Evolutionary conservation across 2,797 vertebrate species (phyloP), one percentile per base, ranked within the genome.

Genomic region (Naso thynnoides): DNA sequence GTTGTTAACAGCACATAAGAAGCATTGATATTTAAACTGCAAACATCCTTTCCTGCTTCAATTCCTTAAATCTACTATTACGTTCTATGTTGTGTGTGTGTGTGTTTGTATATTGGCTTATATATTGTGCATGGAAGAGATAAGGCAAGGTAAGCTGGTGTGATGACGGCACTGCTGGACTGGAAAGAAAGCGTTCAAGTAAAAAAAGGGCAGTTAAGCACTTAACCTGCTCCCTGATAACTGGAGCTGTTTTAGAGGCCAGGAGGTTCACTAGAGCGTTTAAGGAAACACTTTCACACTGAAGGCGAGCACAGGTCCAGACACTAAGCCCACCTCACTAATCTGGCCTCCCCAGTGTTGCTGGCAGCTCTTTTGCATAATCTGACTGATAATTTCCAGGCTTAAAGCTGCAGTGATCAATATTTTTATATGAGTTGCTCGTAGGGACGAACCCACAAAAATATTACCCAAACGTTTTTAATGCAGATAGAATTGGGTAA

Each of bases 201-300:
- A 57, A 61, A 78, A 83, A 33, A 33, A 70, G 64, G 64, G 41
- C 74, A 75, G 57, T 44, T 70, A 61, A 70, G 63, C 69, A 78
- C 70, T 78, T 70, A 70, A 82, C 59, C 81, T 66, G 41, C 59
- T 72, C 21, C 58, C 53, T 71, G 72, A 82, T 72, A 79, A 54
- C 21, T 79, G 54, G 73, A 77, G 59, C 44, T 9, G 62, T 65
- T 18, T 33, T 18, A 27, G 73, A 68, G 63, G 52, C 53, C 66
- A 23, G 55, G 49, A 54, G 64, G 41, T 59, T 42, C 24, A 70
- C 26, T 70, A 29, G 50, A 57, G 53, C 36, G 23, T 55, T 45
- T 29, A 56, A 63, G 61, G 69, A 74, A 63, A 72, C 45, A 41
- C 39, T 66, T 54, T 39, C 21, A 54, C 11, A 18, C 44, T 42